Base-by-base conservation (phyloP, 2,888 invertebrate species). In the Mylabris sibirica region DNA sequence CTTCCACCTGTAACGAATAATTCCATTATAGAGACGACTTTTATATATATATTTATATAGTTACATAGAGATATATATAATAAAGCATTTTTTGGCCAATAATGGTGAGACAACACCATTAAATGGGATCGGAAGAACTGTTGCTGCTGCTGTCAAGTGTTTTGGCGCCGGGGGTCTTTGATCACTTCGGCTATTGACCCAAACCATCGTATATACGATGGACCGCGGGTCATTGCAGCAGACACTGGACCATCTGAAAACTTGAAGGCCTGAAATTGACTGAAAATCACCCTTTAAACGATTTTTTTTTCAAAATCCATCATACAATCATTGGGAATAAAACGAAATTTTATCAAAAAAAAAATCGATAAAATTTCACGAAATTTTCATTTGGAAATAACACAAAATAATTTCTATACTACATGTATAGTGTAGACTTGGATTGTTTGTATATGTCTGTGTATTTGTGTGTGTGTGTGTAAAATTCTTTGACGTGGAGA, bases 141-240 rank as follows among this genome's bases (percentile, higher is more conserved):
- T n/a, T n/a, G n/a, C n/a, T n/a, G n/a, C n/a, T n/a, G 74, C 74
- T 68, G 70, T 67, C 70, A 79, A 79, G 78, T 78, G 80, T 80
- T 80, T 80, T 79, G 80, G 80, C 80, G 80, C 80, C 80, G 71
- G 80, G 79, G 70, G 78, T 79, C 80, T 80, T 80, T 80, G 80
- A 80, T 80, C 80, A 80, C 75, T 73, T 73, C 78, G 78, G 77
- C 76, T 79, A 77, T 76, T 80, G 80, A 79, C 80, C 80, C 75
- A 73, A 71, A n/a, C n/a, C 73, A 74, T 70, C 71, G 30, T 66
- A 65, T 66, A 66, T 60, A 60, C 65, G n/a, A n/a, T 35, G 68
- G 69, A 67, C 66, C 44, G 44, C 71, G 72, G 76, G 76, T 77
- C 77, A 75, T 70, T 72, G 72, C 73, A 75, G 72, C 73, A 75